Conservation (phyloP, 1,140 invertebrate species). For the Mizuhopecten yessoensis region DNA sequence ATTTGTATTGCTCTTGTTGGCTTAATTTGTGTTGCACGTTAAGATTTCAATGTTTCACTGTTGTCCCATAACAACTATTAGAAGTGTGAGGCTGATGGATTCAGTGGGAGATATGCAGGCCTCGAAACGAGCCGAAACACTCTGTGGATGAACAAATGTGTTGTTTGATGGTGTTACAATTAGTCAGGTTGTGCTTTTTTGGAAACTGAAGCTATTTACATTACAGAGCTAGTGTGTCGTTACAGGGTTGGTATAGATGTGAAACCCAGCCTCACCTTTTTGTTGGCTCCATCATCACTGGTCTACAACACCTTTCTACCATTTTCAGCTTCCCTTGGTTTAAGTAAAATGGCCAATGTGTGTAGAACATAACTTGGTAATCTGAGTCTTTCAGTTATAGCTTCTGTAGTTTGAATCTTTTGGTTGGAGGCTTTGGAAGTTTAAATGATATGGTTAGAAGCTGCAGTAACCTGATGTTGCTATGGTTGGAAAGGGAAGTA, state of each 20-base stretch:
- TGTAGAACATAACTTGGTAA: too few relatives aligned
- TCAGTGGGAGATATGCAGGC: not conserved
- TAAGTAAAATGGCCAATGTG: too few relatives aligned
- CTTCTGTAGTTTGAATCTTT: too few relatives aligned
- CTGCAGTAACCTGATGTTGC: too few relatives aligned
- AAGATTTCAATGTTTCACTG: not conserved
- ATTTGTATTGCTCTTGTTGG: not conserved
- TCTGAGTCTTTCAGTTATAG: too few relatives aligned
- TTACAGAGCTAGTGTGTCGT: not conserved
- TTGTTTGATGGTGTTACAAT: conserved; percentile 2
- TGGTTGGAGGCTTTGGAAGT: too few relatives aligned
- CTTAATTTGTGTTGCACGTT: not conserved
- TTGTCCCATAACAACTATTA: not conserved
- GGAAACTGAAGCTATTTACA: not conserved
- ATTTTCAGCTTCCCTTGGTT: too few relatives aligned
- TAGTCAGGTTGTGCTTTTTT: not conserved
- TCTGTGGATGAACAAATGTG: not conserved
- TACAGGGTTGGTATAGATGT: not conserved
- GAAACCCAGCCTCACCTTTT: too few relatives aligned
- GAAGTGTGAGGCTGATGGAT: not conserved
- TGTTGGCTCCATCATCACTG: too few relatives aligned
- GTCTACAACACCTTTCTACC: too few relatives aligned
- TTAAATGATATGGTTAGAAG: too few relatives aligned
- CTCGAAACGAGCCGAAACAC: not conserved
- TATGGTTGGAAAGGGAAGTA: too few relatives aligned